Base-by-base conservation (phyloP, 2,797 vertebrate species). In the Anguilla pacifica region DNA sequence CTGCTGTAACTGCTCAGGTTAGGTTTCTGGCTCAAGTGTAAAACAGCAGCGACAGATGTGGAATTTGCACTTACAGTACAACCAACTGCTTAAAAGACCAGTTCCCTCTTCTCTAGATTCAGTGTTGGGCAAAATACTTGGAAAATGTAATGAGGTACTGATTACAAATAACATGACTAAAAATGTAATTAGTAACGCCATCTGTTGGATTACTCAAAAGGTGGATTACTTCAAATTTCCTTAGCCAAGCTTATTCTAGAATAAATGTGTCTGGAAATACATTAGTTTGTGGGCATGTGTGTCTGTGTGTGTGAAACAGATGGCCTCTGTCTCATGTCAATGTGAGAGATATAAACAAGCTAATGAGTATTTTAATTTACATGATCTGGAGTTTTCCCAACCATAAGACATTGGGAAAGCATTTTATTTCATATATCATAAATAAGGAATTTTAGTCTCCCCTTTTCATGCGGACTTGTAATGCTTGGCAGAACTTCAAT, bases 361-460 rank as follows among this genome's bases (percentile, higher is more conserved):
- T 57, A 57, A 57, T 57, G 15, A 25, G 22, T 25, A 5, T 28
- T 28, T 28, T 9, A 70, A 28, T 70, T 70, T 28, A n/a, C 64
- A 28, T n/a, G 6, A 28, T 67, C 64, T 67, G 22, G 22, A 28
- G n/a, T 67, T 67, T 67, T 67, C 22, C 64, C 6, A 67, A 67
- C 53, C 53, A 55, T 13, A 15, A 59, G 3, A 19, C 17, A 59
- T 59, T 59, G 15, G 3, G 57, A 67, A 67, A 25, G 5, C 64
- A n/a, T 70, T 70, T 70, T 28, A 70, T 70, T 28, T 70, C n/a
- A n/a, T 70, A 70, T 70, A 70, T 25, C n/a, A 70, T 70, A 64
- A 19, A 64, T n/a, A 28, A 64, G 17, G 6, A n/a, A 70, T 28
- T 64, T 64, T 64, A 19, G 22, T 70, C 25, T 70, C 64, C 64